Percentiles rank a stretch among this genome's conserved stretches.
These are phyloP conservation scores for Mystacides longicornis DNA, from an alignment of 2,888 invertebrate species.

Conservation along the genomic window DNA sequence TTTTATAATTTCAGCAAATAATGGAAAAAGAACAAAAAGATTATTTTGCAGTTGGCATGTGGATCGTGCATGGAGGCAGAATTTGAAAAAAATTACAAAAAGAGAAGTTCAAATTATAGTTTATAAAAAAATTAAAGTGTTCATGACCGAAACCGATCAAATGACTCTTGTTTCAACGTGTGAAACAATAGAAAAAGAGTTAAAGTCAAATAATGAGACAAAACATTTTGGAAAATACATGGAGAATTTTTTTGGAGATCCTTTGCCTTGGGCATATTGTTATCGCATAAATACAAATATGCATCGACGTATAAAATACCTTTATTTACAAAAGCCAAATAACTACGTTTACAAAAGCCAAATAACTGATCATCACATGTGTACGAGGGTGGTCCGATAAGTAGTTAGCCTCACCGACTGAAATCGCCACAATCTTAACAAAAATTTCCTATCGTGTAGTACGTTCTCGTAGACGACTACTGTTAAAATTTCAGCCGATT, in stretches of 20 bases:
- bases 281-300: constrained; percentile 21
- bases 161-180: background rate
- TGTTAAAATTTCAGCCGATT: no score
- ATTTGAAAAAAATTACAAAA: background rate
- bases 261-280: constrained; percentile 24
- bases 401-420: no score
- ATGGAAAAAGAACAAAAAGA: background rate
- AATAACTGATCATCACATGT: no score
- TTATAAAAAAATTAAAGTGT: background rate
- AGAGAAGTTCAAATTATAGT: background rate
- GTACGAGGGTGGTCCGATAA: no score
- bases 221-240: constrained; percentile 21
- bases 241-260: constrained; percentile 9
- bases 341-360: no score
- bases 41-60: constrained; percentile 4
- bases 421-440: no score
- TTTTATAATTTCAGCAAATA: constrained; percentile 1
- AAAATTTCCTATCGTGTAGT: no score
- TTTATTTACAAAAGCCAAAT: no score
- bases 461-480: no score
- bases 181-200: background rate
- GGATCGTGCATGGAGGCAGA: no score
- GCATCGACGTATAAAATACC: constrained; percentile 25
- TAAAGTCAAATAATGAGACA: background rate
- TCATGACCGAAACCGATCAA: background rate